Conservation (phyloP, 2,113 vertebrate genomes). For the Melanocharis versteri region DNA sequence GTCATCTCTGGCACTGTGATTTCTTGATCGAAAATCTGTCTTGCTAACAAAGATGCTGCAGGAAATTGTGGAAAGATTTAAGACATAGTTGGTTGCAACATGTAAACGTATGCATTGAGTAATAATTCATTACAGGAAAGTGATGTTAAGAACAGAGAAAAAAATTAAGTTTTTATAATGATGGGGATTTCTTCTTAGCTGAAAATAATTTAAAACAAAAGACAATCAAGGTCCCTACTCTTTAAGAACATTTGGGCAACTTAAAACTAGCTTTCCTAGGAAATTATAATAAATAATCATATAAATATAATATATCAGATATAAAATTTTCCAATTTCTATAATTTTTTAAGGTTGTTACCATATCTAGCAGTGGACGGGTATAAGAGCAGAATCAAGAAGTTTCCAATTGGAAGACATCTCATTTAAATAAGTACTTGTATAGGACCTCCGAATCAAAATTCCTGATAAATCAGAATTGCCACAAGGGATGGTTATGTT, state of each 20-base stretch:
- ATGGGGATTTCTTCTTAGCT: rapidly evolving
- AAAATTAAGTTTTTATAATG: background rate
- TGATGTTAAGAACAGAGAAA: background rate
- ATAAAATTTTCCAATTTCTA: background rate
- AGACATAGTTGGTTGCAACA: background rate
- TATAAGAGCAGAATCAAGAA: background rate
- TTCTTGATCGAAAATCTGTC: slow-evolving; percentile 42
- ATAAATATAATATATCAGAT: background rate
- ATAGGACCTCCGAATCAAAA: background rate
- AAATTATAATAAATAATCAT: background rate
- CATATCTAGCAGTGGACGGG: background rate
- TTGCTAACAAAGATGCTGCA: background rate
- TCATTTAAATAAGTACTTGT: background rate
- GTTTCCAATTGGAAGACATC: background rate
- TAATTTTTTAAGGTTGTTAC: background rate
- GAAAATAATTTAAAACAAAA: background rate
- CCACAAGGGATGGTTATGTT: background rate
- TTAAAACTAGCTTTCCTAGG: background rate
- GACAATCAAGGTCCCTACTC: rapidly evolving
- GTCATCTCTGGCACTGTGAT: slow-evolving; percentile 16
- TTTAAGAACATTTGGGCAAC: background rate
- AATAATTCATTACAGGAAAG: background rate
- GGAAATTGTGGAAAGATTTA: background rate
- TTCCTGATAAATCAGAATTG: background rate
- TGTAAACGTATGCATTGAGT: background rate